Evolutionary conservation across 1,140 invertebrate genomes (phyloP).

Genomic region (Ganaspis sp.): DNA sequence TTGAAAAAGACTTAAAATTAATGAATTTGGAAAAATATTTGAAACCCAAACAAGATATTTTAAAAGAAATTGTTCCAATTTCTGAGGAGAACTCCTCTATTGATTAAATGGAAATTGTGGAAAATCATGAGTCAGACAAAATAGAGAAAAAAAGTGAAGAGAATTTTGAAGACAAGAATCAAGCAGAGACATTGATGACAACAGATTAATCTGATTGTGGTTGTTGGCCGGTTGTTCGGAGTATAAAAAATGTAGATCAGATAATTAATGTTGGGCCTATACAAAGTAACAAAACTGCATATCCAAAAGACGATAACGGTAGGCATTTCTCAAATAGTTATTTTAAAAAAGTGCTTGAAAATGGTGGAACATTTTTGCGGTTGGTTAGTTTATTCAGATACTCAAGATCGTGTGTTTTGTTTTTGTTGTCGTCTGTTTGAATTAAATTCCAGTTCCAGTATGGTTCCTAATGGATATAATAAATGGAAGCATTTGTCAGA

Average conservation of each 20-base stretch:
- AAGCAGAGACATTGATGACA: neutral
- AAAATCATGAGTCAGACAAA: neutral
- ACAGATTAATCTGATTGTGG: neutral
- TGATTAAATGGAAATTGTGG: neutral
- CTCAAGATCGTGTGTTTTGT: neutral
- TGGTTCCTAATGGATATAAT: neutral
- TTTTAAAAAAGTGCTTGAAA: neutral
- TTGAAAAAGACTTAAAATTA: neutral
- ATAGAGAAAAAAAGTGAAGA: neutral
- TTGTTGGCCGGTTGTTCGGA: neutral
- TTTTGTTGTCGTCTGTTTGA: constrained; percentile 19
- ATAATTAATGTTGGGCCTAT: neutral
- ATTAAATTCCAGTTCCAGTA: neutral
- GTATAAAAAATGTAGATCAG: neutral
- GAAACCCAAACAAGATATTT: neutral
- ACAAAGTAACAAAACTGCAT: neutral
- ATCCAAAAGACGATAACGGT: neutral
- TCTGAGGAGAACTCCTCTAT: neutral
- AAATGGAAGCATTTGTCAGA: neutral
- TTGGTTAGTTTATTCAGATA: constrained; percentile 45
- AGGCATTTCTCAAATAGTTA: neutral
- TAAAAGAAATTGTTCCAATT: neutral
- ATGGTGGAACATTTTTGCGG: constrained; percentile 1
- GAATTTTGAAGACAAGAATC: neutral
- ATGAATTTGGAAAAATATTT: neutral